Evolutionary conservation across 1,140 invertebrate genomes (phyloP), one percentile per base, ranked within the genome.

Genomic region (Drosophila bocqueti): DNA sequence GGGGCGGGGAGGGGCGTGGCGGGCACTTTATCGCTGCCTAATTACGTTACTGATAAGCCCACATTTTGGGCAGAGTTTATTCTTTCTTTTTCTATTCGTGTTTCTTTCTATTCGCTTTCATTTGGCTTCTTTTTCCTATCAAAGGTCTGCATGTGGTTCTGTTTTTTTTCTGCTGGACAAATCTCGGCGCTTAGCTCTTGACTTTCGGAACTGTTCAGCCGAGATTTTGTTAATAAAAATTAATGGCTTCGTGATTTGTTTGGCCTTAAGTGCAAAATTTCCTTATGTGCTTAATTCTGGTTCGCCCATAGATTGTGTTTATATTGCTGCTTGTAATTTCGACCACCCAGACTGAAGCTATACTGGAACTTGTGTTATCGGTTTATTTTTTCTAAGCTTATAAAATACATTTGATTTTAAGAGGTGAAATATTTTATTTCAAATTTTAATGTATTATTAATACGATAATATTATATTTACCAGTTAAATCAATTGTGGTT

Each of bases 201-300:
- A 62, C 76, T 68, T 61, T 73, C 54, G 42, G 18, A 68, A 84
- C 68, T 85, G 78, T 60, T 76, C 81, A 68, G 69, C 21, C 66
- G 65, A 84, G 84, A 90, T 89, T 89, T 84, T 80, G 85, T 89
- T 90, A 90, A 89, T 89, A 89, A 84, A 89, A 89, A 84, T 81
- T 90, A 89, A 89, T 89, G 79, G 81, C 85, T 83, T 74, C 77
- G 84, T 84, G 84, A 90, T 89, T 87, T 87, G 68, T 89, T 89
- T 87, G 84, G 72, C 81, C 73, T 81, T 74, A 77, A 58, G 73
- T 84, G 59, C 57, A 54, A 66, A 63, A 80, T 64, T 64, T 76
- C 63, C 67, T 36, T 55, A 67, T 68, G 76, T 83, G 65, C 73
- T 79, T 78, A 52, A 64, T 55, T 40, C 36, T 38, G 42, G 52